These are phyloP conservation scores for Sminthurides bifidus DNA, from an alignment of 1,140 invertebrate species.

Conservation along the genomic window DNA sequence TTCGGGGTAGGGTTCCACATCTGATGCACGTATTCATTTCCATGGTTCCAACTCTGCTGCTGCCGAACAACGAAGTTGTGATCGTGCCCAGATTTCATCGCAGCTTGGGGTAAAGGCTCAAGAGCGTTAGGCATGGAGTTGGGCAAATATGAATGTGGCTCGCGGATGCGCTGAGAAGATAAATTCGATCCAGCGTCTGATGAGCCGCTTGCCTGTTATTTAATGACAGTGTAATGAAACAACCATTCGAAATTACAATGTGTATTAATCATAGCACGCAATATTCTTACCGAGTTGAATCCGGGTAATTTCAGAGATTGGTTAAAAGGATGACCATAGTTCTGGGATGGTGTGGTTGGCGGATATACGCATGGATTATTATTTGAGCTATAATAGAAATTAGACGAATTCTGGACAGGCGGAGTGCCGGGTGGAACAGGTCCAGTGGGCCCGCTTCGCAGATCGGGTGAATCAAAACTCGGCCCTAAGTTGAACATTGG, in stretches of 20 bases:
- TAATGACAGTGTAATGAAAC: not conserved
- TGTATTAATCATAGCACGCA: not conserved
- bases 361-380: constrained; percentile 8
- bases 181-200: not conserved
- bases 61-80: not conserved
- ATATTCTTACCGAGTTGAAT: constrained; percentile 5
- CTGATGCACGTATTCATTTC: not conserved
- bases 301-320: constrained; percentile 2
- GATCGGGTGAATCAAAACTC: constrained; percentile 18
- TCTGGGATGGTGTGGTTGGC: not conserved
- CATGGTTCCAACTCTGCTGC: not conserved
- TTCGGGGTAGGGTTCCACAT: constrained; percentile 6
- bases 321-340: not conserved
- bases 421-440: constrained; percentile 22
- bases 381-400: constrained; percentile 18
- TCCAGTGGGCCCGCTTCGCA: constrained; percentile 19
- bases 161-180: not conserved
- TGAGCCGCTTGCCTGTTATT: not conserved
- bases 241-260: not conserved
- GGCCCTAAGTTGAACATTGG: constrained; percentile 20
- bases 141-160: not conserved
- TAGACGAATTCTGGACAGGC: constrained; percentile 19
- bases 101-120: not conserved
- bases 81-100: constrained; percentile 2
- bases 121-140: not conserved